Conservation (phyloP, 2,113 vertebrate species). For the Pseudolaguvia tuberculata region DNA sequence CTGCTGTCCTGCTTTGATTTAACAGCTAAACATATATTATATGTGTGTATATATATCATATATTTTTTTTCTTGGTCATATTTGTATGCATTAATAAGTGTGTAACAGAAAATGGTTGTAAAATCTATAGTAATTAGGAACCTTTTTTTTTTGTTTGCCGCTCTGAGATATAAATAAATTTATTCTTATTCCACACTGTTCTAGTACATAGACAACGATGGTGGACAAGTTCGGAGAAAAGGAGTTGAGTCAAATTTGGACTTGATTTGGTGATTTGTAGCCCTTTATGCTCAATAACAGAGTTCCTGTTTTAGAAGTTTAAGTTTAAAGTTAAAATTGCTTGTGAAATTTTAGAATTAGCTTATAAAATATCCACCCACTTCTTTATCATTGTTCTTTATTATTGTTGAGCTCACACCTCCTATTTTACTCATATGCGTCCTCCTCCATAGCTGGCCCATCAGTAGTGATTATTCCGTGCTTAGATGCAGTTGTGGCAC, state of each 20-base stretch:
- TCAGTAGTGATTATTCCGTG: constrained; percentile 47
- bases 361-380: constrained; percentile 44
- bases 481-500: constrained; percentile 43
- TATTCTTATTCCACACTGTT: constrained; percentile 40
- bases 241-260: too few relatives aligned
- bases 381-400: constrained; percentile 44
- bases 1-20: background rate
- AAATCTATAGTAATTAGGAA: background rate
- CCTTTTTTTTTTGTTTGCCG: constrained; percentile 25
- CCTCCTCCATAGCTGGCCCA: constrained; percentile 33
- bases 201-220: background rate
- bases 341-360: constrained; percentile 39
- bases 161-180: constrained; percentile 14
- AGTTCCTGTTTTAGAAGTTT: background rate
- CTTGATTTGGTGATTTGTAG: background rate
- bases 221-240: constrained; percentile 16
- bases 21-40: background rate
- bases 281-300: background rate
- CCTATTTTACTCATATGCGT: constrained; percentile 38
- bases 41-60: too few relatives aligned
- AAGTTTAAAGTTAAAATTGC: constrained; percentile 37
- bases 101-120: background rate
- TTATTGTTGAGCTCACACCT: constrained; percentile 35
- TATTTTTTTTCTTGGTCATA: background rate
- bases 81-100: constrained; percentile 1